These are phyloP conservation scores for human DNA, from an alignment of 2,113 vertebrate species.

Conservation along the genomic window GRCh38 chr3:77105501-77106000, in stretches of 20 bases:
- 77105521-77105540: conserved; percentile 28
- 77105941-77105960: neutral
- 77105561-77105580: neutral
- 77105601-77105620: neutral
- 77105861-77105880: neutral
- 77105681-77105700: neutral
- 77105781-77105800: neutral
- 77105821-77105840: neutral
- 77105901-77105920: neutral
- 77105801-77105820: neutral
- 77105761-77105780: neutral
- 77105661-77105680: conserved; percentile 3
- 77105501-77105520: neutral
- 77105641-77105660: neutral
- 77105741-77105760: neutral
- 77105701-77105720: neutral
- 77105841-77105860: neutral
- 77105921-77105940: fast-evolving
- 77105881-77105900: neutral
- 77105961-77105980: neutral
- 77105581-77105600: neutral
- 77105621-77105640: neutral
- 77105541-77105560: neutral
- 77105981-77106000: neutral
- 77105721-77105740: neutral